Conservation (phyloP, 2,113 vertebrate species). For the Benitochromis conjunctus region DNA sequence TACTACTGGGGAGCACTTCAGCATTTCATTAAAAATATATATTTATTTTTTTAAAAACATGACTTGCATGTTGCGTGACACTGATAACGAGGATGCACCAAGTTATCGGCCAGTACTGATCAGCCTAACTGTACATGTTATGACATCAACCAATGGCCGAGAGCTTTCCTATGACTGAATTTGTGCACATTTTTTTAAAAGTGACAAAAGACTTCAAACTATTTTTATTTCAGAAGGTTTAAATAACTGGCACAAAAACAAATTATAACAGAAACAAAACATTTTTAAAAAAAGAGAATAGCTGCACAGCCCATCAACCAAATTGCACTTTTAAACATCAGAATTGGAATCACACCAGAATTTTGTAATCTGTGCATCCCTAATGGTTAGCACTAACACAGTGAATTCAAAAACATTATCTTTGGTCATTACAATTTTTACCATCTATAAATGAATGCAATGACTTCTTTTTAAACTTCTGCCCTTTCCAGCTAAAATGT, state of each 20-base stretch:
- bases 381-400: not conserved
- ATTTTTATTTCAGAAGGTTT: too few relatives aligned
- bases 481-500: not conserved
- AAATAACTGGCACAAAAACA: too few relatives aligned
- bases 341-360: not conserved
- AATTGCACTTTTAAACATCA: not conserved
- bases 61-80: not conserved
- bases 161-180: not conserved
- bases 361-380: not conserved
- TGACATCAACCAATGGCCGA: not conserved
- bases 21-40: not conserved
- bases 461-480: not conserved
- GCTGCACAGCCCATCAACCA: not conserved
- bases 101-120: not conserved
- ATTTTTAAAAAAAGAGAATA: not conserved
- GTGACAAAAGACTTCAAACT: too few relatives aligned
- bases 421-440: not conserved
- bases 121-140: not conserved
- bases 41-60: not conserved
- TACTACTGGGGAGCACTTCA: not conserved
- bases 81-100: not conserved
- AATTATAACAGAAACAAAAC: not conserved
- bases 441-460: not conserved
- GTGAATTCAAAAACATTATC: not conserved
- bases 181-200: too few relatives aligned